phyloP scores from a whole-genome alignment of 2,113 vertebrate genomes.

The Amazona guildingii region DNA sequence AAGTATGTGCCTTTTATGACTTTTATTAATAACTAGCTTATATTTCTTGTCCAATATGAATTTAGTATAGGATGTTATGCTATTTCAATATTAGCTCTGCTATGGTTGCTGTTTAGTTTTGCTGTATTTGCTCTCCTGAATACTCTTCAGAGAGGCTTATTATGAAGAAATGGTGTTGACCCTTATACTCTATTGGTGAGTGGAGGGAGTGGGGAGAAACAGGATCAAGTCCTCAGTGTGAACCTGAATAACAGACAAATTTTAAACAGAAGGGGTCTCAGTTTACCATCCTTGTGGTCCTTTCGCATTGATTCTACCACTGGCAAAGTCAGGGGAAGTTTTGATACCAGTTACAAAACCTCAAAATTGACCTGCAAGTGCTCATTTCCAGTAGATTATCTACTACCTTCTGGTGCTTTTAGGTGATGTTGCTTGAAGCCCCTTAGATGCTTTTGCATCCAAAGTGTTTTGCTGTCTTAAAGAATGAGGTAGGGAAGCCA shows the following conservation, averaged over 20 bases:
- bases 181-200: neutral
- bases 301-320: neutral
- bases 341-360: neutral
- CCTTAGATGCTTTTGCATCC: neutral
- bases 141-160: neutral
- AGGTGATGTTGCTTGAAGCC: neutral
- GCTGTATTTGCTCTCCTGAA: neutral
- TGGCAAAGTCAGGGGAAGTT: neutral
- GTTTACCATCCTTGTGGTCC: neutral
- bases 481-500: neutral
- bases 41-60: neutral
- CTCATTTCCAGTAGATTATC: neutral
- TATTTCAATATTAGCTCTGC: neutral
- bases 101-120: neutral
- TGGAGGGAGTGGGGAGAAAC: neutral
- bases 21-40: neutral
- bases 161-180: neutral
- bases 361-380: neutral
- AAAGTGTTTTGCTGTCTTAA: neutral
- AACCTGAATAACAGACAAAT: neutral
- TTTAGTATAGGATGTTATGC: neutral
- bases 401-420: neutral
- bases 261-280: constrained; percentile 16
- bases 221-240: neutral
- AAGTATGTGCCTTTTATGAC: neutral